These are phyloP conservation scores for Nomia melanderi DNA, from an alignment of 1,140 invertebrate genomes.

Conservation along the genomic window DNA sequence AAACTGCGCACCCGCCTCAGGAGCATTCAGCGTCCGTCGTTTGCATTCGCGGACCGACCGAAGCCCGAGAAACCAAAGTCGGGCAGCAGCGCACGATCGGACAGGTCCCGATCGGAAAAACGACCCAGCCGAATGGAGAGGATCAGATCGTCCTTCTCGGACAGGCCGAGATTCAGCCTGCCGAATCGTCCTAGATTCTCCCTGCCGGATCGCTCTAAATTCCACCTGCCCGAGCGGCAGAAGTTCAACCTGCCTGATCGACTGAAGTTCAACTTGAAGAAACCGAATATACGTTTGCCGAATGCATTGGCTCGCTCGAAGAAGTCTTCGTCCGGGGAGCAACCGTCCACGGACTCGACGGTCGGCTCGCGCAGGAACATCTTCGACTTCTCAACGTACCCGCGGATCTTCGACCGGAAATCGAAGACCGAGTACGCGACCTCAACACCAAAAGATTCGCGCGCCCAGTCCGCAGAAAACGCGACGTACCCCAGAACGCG, in stretches of 20 bases:
- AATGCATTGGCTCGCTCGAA: conserved; percentile 58
- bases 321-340: conserved; percentile 70
- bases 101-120: conserved; percentile 52
- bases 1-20: conserved; percentile 75
- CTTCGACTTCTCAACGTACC: conserved; percentile 89
- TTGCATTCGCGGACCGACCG: conserved; percentile 66
- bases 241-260: conserved; percentile 83
- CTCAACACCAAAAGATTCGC: conserved; percentile 74
- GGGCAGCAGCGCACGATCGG: conserved; percentile 57
- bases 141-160: conserved; percentile 80
- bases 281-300: conserved; percentile 75
- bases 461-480: conserved; percentile 77
- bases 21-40: conserved; percentile 74
- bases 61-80: conserved; percentile 61
- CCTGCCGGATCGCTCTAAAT: conserved; percentile 83
- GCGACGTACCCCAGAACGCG: conserved; percentile 79
- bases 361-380: conserved; percentile 81
- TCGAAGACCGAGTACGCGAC: conserved; percentile 76
- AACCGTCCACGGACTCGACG: conserved; percentile 79
- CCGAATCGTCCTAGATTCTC: conserved; percentile 82
- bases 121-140: conserved; percentile 74
- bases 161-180: conserved; percentile 81
- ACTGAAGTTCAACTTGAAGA: conserved; percentile 76
- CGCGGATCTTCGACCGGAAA: conserved; percentile 86
- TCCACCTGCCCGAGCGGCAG: conserved; percentile 83